These are phyloP conservation scores for Eidolon dupreanum DNA, from an alignment of 2,797 vertebrate genomes.

Conservation along the genomic window DNA sequence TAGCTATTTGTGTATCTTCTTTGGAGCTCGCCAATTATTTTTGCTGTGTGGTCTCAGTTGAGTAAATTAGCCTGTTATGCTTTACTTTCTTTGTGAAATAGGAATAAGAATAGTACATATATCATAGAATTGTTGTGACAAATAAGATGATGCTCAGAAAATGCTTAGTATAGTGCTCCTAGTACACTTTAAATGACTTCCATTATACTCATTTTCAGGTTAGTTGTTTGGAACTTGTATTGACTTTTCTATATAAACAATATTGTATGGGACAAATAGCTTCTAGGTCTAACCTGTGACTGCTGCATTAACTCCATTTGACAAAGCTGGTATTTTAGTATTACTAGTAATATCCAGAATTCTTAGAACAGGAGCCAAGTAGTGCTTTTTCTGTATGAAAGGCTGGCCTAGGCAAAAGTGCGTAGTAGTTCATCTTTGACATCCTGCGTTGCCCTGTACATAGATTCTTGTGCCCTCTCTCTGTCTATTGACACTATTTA, in stretches of 20 bases:
- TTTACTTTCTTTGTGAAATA: neutral
- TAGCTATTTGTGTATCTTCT: neutral
- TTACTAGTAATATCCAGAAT: neutral
- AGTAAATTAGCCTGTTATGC: neutral
- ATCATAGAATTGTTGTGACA: neutral
- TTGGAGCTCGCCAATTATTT: neutral
- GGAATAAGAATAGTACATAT: neutral
- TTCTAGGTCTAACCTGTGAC: neutral
- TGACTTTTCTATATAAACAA: neutral
- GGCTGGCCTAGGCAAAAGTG: neutral
- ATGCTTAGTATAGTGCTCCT: neutral
- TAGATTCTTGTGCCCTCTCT: neutral
- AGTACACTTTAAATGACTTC: neutral
- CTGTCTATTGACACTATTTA: neutral
- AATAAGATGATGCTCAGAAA: neutral
- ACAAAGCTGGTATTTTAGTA: neutral
- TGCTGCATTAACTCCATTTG: neutral
- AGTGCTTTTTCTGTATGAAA: neutral
- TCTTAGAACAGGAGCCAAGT: neutral
- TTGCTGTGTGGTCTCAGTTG: neutral
- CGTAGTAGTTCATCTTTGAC: neutral
- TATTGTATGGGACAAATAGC: neutral
- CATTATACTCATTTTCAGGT: neutral
- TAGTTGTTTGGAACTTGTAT: neutral
- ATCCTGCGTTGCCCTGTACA: neutral